Base-by-base conservation (phyloP, 2,797 vertebrate genomes). In the Chanos chanos region DNA sequence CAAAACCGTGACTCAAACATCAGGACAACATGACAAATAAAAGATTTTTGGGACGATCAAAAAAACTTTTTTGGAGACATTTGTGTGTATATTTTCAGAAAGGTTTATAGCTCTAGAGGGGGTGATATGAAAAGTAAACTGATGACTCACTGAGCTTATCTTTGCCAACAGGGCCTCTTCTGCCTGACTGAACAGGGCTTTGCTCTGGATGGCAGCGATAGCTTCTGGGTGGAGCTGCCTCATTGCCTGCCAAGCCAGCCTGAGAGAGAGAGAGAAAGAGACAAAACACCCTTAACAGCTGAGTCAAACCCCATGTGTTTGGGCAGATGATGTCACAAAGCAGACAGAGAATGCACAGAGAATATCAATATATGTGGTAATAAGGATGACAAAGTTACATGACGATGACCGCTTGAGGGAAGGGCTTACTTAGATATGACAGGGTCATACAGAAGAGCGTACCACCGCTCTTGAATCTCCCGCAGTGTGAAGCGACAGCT, bases 401-500 rank as follows among this genome's bases (percentile, higher is more conserved):
- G 12, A 53, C 33, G 21, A 16, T 4, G 5, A 49, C 25, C 8
- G 18, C 13, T 7, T 16, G 16, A 22, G 13, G n/a, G 27, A 2
- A 13, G 8, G 12, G 67, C 93, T 94, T 84, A 97, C 96, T 97
- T 97, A 68, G 95, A 98, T 82, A 97, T 95, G 77, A 96, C 90
- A 1, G 96, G 95, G 73, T 98, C 94, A 1, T 97, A 98, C 22
- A 98, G 92, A 57, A 98, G 83, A 24, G 95, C 90, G 0, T 98
- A 97, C 96, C 96, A 98, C 10, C 95, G 84, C 85, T 98, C 95
- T 80, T 97, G 94, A 61, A 97, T 93, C 83, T 98, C 95, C 37
- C 92, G 83, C 66, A 97, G 82, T 3, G 92, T 97, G 78, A 98
- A 98, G 31, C 95, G 94, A 77, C 95, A 98, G 85, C 95, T 98